Conservation (phyloP, 2,797 vertebrate species). For the Leucoraja ocellata region DNA sequence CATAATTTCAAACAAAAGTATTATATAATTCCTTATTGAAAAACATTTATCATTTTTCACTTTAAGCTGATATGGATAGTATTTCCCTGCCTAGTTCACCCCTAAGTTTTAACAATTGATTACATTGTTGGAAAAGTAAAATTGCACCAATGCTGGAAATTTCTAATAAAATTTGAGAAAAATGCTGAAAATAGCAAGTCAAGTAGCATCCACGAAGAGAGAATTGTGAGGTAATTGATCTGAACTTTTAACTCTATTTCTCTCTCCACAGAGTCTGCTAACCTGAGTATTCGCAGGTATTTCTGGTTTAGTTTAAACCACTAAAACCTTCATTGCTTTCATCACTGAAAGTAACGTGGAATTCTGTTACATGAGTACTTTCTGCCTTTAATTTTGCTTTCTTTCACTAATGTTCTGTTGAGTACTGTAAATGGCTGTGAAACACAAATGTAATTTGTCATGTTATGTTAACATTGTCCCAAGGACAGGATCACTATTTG, state of each 20-base stretch:
- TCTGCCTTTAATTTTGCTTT: neutral
- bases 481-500: neutral
- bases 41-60: neutral
- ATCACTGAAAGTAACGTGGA: neutral
- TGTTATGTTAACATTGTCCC: neutral
- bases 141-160: too few species aligned
- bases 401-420: neutral
- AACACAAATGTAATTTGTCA: conserved; percentile 5
- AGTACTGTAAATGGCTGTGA: neutral
- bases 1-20: neutral
- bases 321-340: too few species aligned
- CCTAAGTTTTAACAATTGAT: neutral
- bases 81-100: neutral
- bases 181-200: too few species aligned
- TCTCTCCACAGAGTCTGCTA: too few species aligned
- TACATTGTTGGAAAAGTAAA: too few species aligned
- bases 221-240: too few species aligned
- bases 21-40: neutral
- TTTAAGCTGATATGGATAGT: neutral
- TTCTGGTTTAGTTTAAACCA: neutral
- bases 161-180: too few species aligned
- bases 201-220: too few species aligned
- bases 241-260: too few species aligned
- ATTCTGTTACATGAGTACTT: neutral
- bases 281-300: too few species aligned